These are phyloP conservation scores for Liasis olivaceus DNA, from an alignment of 2,797 vertebrate species.

Conservation along the genomic window DNA sequence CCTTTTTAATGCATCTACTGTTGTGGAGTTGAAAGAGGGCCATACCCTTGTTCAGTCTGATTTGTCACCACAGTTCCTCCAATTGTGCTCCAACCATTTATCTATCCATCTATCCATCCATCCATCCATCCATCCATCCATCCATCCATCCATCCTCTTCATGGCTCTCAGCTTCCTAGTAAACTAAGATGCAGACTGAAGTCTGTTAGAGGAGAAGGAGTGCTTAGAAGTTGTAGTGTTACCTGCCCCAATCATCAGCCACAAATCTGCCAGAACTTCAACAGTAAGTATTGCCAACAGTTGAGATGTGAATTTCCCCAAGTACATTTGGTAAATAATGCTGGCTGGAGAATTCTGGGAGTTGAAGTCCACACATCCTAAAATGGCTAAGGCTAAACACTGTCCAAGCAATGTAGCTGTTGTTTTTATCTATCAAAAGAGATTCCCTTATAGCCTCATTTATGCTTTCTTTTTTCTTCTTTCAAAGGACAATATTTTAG, in stretches of 20 bases:
- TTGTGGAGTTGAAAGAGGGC: not conserved
- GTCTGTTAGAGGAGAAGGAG: not conserved
- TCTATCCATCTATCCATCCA: not conserved
- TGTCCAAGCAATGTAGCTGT: not conserved
- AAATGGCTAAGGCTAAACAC: not conserved
- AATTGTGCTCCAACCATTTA: not conserved
- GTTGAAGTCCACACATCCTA: not conserved
- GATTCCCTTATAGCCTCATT: not conserved
- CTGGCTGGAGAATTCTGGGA: not conserved
- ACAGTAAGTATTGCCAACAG: not conserved
- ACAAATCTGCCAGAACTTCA: not conserved
- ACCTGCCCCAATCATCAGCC: not conserved
- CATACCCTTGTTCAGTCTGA: not conserved
- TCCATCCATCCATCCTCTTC: not conserved
- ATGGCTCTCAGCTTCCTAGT: not conserved
- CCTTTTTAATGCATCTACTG: not conserved
- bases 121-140: too few relatives aligned
- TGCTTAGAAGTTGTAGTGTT: not conserved
- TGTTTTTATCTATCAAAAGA: constrained; percentile 19
- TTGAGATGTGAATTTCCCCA: not conserved
- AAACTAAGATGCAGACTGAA: not conserved
- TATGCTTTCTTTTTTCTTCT: constrained; percentile 7
- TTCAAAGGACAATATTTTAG: not conserved
- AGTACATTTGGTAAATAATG: not conserved
- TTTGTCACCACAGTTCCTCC: not conserved